Base-by-base conservation (phyloP, 2,113 vertebrate species). In the Scalopus aquaticus region DNA sequence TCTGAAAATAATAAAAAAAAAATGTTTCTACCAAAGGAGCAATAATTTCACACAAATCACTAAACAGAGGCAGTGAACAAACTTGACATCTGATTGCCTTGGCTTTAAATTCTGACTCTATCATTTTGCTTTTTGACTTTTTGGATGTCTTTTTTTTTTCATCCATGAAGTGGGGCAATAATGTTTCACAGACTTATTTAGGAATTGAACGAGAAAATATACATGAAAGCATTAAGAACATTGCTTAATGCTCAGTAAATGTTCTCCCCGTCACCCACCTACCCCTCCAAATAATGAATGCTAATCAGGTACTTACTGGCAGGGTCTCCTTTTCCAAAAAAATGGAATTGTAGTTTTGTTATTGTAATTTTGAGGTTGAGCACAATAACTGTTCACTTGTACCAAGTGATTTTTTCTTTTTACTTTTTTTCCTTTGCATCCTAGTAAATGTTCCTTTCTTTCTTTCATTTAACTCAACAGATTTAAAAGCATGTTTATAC, bases 401-500 rank as follows among this genome's bases (percentile, higher is more conserved):
- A 64, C 24, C 9, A 86, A 81, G 3, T 69, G 35, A 6, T 84
- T 96, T 83, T 54, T 93, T 93, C 91, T 22, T 80, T 88, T 51
- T 95, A 13, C 88, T 70, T 72, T 90, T 72, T 90, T 94, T 78
- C 56, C 54, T 67, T 94, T 46, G 74, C n/a, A 93, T 93, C 39
- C 30, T 28, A 78, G 35, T 70, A 88, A 80, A 94, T n/a, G 64
- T 44, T 70, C 16, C 67, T 88, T 94, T 83, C 60, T 96, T 95
- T 35, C 22, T 88, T 95, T 92, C 67, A 89, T 88, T 84, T 78
- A 78, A 60, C 49, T 88, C 44, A 78, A 86, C n/a, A 93, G 49
- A 62, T 62, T 88, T 91, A 73, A 94, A 90, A 95, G 26, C 16
- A 62, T 96, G 60, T 93, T 95, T 93, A 89, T 60, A 89, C 60